These are phyloP conservation scores for Scaptomyza polygonia DNA, from an alignment of 2,888 invertebrate species.

Conservation along the genomic window DNA sequence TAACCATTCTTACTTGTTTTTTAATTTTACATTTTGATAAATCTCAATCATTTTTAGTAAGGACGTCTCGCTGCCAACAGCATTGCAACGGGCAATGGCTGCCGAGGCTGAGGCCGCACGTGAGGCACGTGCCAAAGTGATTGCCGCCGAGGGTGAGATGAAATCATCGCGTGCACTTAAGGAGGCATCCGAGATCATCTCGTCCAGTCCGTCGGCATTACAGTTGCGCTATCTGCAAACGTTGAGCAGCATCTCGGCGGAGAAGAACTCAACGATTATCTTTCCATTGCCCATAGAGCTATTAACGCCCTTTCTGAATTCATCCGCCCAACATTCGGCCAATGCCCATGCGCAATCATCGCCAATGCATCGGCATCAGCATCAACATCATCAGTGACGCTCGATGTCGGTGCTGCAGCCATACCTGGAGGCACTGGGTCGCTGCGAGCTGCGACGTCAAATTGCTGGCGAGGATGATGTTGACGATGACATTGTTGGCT, in stretches of 20 bases:
- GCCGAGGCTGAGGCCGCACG: constrained; percentile 92
- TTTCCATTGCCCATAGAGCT: constrained; percentile 96
- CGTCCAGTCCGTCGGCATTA: constrained; percentile 90
- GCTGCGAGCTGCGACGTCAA: constrained; percentile 72
- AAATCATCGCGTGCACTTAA: constrained; percentile 91
- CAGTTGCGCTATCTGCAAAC: constrained; percentile 94
- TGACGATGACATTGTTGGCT: constrained; percentile 65
- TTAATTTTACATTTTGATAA: neutral
- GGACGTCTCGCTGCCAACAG: constrained; percentile 91
- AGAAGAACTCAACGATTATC: constrained; percentile 97
- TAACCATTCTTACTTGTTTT: too few species aligned
- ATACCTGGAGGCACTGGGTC: constrained; percentile 75
- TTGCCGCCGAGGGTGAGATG: constrained; percentile 94
- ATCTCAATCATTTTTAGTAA: constrained; percentile 88
- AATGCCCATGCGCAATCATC: constrained; percentile 28
- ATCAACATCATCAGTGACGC: constrained; percentile 73
- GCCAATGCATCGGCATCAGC: constrained; percentile 57
- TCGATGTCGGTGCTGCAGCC: constrained; percentile 76
- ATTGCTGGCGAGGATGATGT: constrained; percentile 37
- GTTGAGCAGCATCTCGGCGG: constrained; percentile 94
- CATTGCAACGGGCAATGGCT: constrained; percentile 92
- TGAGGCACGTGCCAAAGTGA: constrained; percentile 87
- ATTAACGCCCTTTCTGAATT: constrained; percentile 83
- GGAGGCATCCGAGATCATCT: constrained; percentile 93
- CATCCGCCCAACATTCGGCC: constrained; percentile 32